These are phyloP conservation scores for Lamproptera curius DNA, from an alignment of 2,888 invertebrate genomes.

Conservation along the genomic window DNA sequence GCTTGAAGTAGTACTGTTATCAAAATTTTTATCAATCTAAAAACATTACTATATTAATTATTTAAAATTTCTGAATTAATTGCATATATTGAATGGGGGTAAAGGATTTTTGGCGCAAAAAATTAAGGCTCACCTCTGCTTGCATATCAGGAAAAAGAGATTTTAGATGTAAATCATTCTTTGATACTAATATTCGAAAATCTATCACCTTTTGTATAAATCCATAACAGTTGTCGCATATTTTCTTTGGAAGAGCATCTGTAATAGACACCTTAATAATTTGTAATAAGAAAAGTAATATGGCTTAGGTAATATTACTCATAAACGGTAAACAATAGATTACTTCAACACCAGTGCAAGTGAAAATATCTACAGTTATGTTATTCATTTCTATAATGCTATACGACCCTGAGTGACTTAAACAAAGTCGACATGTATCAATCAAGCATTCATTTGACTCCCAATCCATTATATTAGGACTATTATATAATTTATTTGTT, in stretches of 20 bases:
- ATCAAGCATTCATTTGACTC: neutral
- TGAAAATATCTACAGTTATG: slow-evolving; percentile 6
- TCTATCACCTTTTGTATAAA: slow-evolving; percentile 37
- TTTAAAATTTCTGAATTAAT: neutral
- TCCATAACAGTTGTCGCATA: slow-evolving; percentile 45
- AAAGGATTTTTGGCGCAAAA: neutral
- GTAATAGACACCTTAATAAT: slow-evolving; percentile 23
- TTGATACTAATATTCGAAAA: slow-evolving; percentile 36
- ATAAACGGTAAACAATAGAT: neutral
- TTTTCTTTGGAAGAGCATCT: slow-evolving; percentile 47
- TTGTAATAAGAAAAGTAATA: neutral
- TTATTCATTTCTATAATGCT: slow-evolving; percentile 5
- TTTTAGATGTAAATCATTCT: slow-evolving; percentile 42
- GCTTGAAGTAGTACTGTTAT: neutral
- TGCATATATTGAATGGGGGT: neutral
- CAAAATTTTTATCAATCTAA: slow-evolving; percentile 3
- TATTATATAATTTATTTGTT: neutral
- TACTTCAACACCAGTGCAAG: slow-evolving; percentile 15
- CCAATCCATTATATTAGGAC: neutral
- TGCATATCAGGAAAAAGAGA: slow-evolving; percentile 29
- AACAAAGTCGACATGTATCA: slow-evolving; percentile 15
- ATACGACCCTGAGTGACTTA: neutral
- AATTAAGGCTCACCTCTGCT: slow-evolving; percentile 15
- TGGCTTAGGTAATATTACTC: neutral
- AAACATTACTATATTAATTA: neutral